Base-by-base conservation (phyloP, 2,113 vertebrate species). In the Prochilodus magdalenae region DNA sequence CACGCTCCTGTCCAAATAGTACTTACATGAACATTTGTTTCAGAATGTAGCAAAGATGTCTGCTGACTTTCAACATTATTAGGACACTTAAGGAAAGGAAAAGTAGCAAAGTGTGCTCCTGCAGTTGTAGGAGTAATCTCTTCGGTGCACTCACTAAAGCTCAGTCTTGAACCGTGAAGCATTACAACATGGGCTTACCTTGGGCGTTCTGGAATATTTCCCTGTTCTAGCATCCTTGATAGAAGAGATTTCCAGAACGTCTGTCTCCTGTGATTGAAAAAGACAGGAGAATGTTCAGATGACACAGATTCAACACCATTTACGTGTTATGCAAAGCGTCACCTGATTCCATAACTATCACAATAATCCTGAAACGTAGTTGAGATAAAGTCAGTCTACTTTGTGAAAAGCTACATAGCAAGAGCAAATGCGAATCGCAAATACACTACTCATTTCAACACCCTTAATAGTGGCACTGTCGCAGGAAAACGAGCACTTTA, bases 191-290 rank as follows among this genome's bases (percentile, higher is more conserved):
- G n/a, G 44, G 0, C 10, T 84, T 96, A 97, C 96, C 95, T 96
- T 97, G 72, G 96, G 96, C 72, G 91, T 95, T 90, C 91, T 93
- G 77, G 95, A 95, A 53, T 93, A 93, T 84, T 94, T 96, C 85
- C 96, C 96, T 0, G 92, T 95, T 88, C 96, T 94, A 84, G 95
- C 94, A 87, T 97, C 96, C 86, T 95, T 96, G 87, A 97, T 95
- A 16, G 93, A 91, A 79, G 93, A 94, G 85, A 96, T 90, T 88
- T 97, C 96, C 73, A 97, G 91, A 86, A 96, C 92, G 73, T 97
- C 96, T 0, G 94, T 95, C 89, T 96, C 96, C 95, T 97, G 85
- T 66, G 92, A 92, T 47, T 49, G 36, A 7, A 78, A 29, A 30
- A 51, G 8, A 4, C 47, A 71, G 49, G n/a, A 8, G 30, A 8